These are phyloP conservation scores for Clarias macrocephalus DNA, from an alignment of 2,113 vertebrate species.

Conservation along the genomic window DNA sequence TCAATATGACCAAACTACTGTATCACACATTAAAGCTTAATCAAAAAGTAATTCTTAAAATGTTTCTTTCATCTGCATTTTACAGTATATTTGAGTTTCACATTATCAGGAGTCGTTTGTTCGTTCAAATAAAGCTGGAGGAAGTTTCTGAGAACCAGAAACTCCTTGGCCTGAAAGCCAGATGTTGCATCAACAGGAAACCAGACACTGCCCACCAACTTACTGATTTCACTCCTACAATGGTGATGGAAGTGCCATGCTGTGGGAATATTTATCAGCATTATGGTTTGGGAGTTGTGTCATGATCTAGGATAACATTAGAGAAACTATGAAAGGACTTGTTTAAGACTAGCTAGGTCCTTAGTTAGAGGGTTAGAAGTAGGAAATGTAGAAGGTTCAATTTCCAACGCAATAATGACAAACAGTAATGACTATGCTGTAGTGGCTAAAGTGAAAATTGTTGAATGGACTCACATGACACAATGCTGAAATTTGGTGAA, in stretches of 20 bases:
- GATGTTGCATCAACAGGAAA: constrained; percentile 4
- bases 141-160: neutral
- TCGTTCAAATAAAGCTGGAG: neutral
- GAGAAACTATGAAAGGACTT: neutral
- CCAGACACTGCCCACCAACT: neutral
- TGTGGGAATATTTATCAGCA: neutral
- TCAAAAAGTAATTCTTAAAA: too few relatives aligned
- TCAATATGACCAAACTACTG: neutral
- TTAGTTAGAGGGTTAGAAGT: neutral
- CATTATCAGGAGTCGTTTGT: neutral
- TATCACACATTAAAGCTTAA: neutral
- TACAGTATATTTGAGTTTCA: neutral
- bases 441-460: neutral
- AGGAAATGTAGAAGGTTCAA: neutral
- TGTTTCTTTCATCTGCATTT: neutral
- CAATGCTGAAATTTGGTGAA: neutral
- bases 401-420: neutral
- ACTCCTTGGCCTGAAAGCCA: neutral
- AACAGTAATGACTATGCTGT: neutral
- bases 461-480: neutral
- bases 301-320: neutral
- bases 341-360: neutral
- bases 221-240: neutral
- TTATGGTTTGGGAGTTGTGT: neutral
- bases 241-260: neutral